phyloP scores from a whole-genome alignment of 2,888 invertebrate species.

The Endotricha flammealis region DNA sequence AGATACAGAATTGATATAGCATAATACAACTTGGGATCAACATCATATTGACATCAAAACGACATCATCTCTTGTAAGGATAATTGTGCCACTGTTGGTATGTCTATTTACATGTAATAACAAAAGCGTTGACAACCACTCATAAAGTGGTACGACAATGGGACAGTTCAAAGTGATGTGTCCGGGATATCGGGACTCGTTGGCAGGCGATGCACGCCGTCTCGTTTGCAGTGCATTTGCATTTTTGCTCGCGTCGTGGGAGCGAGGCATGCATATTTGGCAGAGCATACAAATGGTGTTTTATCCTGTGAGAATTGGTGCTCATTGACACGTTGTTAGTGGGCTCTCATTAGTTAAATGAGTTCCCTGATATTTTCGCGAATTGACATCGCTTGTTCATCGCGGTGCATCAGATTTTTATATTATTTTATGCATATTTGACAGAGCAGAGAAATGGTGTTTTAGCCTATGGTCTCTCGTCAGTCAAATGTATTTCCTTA shows the following conservation, averaged over 20 bases:
- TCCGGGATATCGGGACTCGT: conserved; percentile 29
- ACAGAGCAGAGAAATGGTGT: too few species aligned
- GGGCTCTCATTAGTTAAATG: conserved; percentile 1
- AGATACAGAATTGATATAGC: too few species aligned
- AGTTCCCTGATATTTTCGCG: background rate
- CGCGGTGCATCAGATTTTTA: too few species aligned
- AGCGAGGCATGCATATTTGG: conserved; percentile 11
- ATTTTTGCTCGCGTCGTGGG: conserved; percentile 7
- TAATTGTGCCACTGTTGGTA: too few species aligned
- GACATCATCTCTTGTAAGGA: too few species aligned
- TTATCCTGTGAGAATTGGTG: conserved; percentile 1
- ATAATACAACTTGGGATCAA: too few species aligned
- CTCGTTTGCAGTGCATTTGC: conserved; percentile 8
- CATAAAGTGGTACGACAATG: conserved; percentile 37
- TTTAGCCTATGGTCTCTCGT: too few species aligned
- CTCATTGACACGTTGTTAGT: conserved; percentile 8
- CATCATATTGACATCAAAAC: too few species aligned
- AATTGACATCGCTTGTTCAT: too few species aligned
- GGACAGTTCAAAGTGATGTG: conserved; percentile 35
- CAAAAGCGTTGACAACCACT: conserved; percentile 32
- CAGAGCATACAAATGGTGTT: conserved; percentile 11
- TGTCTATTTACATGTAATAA: too few species aligned
- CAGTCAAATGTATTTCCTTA: too few species aligned
- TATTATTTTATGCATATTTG: too few species aligned
- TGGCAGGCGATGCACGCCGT: conserved; percentile 4